These are phyloP conservation scores for Pangasius sanitwongsei DNA, from an alignment of 2,797 vertebrate species.

Conservation along the genomic window DNA sequence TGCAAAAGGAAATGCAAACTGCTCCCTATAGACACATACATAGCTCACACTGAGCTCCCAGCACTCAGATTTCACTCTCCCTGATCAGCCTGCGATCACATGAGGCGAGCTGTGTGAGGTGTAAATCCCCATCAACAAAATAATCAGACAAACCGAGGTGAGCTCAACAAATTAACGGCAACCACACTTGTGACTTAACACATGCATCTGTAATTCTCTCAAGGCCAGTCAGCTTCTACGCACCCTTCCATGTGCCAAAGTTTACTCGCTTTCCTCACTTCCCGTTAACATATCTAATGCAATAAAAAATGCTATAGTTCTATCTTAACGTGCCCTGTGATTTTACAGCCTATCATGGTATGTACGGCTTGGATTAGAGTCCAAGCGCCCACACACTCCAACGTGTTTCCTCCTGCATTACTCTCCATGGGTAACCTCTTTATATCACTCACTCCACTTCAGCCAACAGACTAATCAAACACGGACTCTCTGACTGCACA, in stretches of 20 bases:
- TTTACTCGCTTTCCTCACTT: constrained; percentile 25
- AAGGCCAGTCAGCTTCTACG: constrained; percentile 41
- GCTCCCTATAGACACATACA: neutral
- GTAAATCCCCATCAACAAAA: constrained; percentile 17
- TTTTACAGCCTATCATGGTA: constrained; percentile 54
- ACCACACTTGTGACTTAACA: constrained; percentile 33
- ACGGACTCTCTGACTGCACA: constrained; percentile 18
- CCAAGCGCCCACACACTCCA: constrained; percentile 34
- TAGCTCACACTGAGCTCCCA: neutral
- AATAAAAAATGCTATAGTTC: constrained; percentile 49
- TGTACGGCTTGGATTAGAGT: constrained; percentile 40
- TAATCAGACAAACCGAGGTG: constrained; percentile 16
- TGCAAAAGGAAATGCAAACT: constrained; percentile 16
- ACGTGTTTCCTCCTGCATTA: constrained; percentile 8
- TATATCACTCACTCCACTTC: constrained; percentile 25
- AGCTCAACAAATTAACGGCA: constrained; percentile 27
- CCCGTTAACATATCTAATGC: constrained; percentile 42
- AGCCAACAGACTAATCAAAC: constrained; percentile 42
- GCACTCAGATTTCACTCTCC: neutral
- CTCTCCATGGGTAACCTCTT: constrained; percentile 18
- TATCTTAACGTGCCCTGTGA: constrained; percentile 41
- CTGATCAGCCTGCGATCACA: constrained; percentile 14
- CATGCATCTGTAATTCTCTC: constrained; percentile 9
- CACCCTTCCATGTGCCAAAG: constrained; percentile 34
- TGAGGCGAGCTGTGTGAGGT: neutral